These are phyloP conservation scores for Lethenteron reissneri DNA, from an alignment of 2,113 vertebrate species.

Conservation along the genomic window DNA sequence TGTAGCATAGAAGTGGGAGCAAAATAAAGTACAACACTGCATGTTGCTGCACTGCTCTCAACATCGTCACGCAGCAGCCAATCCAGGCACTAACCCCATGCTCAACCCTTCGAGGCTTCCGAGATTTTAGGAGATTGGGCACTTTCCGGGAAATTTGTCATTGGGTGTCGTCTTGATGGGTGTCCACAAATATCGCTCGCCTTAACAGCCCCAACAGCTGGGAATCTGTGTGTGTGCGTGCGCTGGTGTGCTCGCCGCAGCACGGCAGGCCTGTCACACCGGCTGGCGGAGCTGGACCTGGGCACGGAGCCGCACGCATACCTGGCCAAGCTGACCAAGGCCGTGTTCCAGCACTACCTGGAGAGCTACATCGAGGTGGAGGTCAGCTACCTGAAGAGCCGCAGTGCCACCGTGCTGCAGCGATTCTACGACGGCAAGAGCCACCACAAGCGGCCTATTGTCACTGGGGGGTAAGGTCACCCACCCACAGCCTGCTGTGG, in stretches of 20 bases:
- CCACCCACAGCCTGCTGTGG: no score
- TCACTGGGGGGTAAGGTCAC: slow-evolving; percentile 54
- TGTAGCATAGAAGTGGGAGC: no score
- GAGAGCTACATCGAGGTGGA: slow-evolving; percentile 97
- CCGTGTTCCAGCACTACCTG: slow-evolving; percentile 84
- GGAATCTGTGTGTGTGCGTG: slow-evolving; percentile 12
- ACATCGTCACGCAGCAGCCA: no score
- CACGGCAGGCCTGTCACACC: slow-evolving; percentile 64
- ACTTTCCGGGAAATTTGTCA: no score
- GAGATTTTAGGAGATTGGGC: no score
- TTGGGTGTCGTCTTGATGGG: no score
- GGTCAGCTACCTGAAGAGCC: slow-evolving; percentile 66
- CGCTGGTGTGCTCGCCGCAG: slow-evolving; percentile 20
- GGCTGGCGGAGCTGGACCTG: slow-evolving; percentile 88
- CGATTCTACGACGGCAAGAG: slow-evolving; percentile 97
- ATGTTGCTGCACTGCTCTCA: no score
- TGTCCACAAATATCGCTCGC: no score
- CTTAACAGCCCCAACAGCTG: slow-evolving; percentile 8
- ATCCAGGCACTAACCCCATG: no score
- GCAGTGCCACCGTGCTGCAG: slow-evolving; percentile 73
- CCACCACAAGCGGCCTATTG: slow-evolving; percentile 83
- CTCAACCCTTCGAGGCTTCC: no score
- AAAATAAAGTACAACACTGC: no score
- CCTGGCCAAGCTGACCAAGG: slow-evolving; percentile 94
- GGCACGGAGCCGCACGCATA: slow-evolving; percentile 99